These are phyloP conservation scores for Chaunax sp. DNA, from an alignment of 2,797 vertebrate genomes.

Conservation along the genomic window DNA sequence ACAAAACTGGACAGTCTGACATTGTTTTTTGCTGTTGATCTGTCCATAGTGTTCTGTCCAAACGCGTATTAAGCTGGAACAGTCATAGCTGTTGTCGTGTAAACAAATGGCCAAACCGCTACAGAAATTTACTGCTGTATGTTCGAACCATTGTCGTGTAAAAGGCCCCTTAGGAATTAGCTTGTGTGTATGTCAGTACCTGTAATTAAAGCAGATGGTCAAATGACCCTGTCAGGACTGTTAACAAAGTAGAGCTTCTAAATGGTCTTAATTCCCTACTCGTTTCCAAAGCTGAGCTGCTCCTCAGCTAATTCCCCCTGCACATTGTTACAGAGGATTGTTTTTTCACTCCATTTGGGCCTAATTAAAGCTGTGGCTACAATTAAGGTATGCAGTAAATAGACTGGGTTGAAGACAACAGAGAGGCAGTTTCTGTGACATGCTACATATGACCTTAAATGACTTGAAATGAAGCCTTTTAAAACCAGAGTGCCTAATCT, in stretches of 20 bases:
- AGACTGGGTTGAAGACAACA: constrained; percentile 51
- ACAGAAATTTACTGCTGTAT: too few relatives aligned
- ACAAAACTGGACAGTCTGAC: too few relatives aligned
- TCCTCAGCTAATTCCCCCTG: constrained; percentile 58
- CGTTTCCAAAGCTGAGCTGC: constrained; percentile 58
- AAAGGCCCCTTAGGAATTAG: constrained; percentile 72
- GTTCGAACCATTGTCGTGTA: too few relatives aligned
- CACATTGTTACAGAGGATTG: constrained; percentile 59
- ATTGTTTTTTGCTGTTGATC: too few relatives aligned
- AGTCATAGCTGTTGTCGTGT: too few relatives aligned
- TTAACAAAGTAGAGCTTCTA: constrained; percentile 69
- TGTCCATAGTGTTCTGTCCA: too few relatives aligned
- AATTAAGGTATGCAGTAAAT: constrained; percentile 64
- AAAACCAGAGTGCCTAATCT: constrained; percentile 58
- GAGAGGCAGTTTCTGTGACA: constrained; percentile 49
- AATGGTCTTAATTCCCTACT: constrained; percentile 64
- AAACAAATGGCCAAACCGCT: too few relatives aligned
- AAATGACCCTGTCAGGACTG: constrained; percentile 74
- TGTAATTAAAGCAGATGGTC: constrained; percentile 85
- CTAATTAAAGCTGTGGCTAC: constrained; percentile 67
- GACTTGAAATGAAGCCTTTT: constrained; percentile 63
- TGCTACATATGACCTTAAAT: constrained; percentile 60
- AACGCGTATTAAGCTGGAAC: too few relatives aligned
- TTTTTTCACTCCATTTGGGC: constrained; percentile 59
- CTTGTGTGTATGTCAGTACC: constrained; percentile 74